Percentiles rank a stretch among this genome's conserved stretches.
phyloP scores from a whole-genome alignment of 2,888 invertebrate genomes.

The Imbricaverruca yamaguchii region DNA sequence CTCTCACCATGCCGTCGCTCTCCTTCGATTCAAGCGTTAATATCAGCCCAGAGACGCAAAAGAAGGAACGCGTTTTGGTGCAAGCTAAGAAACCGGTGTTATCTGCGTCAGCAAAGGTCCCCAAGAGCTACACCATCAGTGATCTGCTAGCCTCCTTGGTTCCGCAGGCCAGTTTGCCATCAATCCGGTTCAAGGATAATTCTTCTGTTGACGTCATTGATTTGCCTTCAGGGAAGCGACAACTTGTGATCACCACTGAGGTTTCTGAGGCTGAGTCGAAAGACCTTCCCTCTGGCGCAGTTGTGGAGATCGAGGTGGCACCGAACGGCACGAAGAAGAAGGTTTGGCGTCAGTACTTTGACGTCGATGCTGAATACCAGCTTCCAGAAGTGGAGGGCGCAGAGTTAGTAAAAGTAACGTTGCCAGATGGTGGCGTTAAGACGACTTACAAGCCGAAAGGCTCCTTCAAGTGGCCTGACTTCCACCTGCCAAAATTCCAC shows the following conservation, averaged over 20 bases:
- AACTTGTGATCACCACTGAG: not conserved
- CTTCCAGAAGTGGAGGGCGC: slow-evolving; percentile 25
- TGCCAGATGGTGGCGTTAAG: slow-evolving; percentile 19
- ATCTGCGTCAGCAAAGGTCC: not conserved
- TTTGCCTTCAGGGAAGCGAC: not conserved
- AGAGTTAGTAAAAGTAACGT: slow-evolving; percentile 25
- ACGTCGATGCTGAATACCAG: slow-evolving; percentile 25
- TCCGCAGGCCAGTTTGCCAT: not conserved
- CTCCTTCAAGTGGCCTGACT: not conserved
- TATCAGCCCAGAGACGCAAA: not conserved
- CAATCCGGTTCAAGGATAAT: not conserved
- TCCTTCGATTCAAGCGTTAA: not conserved
- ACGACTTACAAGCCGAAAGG: slow-evolving; percentile 3
- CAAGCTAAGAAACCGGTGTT: not conserved
- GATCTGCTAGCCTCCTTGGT: not conserved
- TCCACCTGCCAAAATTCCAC: slow-evolving; percentile 1
- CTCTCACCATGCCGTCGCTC: not conserved
- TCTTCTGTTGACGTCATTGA: not conserved
- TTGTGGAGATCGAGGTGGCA: not conserved
- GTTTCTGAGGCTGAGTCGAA: not conserved
- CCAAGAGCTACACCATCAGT: not conserved
- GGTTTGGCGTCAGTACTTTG: slow-evolving; percentile 19
- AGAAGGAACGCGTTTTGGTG: not conserved
- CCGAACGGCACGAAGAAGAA: not conserved
- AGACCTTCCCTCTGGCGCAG: not conserved